Percentiles rank a stretch among this genome's conserved stretches.
phyloP scores from a whole-genome alignment of 2,888 invertebrate genomes.

The Xanthia icteritia region DNA sequence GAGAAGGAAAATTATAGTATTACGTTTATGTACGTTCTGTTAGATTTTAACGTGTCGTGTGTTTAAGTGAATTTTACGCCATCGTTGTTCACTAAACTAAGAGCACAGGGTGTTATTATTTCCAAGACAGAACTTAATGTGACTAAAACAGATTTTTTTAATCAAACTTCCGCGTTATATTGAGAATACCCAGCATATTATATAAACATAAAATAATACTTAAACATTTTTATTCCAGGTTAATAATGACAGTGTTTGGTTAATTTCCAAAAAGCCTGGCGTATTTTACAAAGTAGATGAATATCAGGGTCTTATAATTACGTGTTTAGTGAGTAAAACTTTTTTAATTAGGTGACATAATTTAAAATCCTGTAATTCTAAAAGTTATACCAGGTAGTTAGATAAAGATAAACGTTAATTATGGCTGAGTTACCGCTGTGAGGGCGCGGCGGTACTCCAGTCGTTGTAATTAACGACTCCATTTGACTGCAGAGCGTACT shows the following conservation, averaged over 20 bases:
- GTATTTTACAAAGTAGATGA: slow-evolving; percentile 78
- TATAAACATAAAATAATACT: slow-evolving; percentile 12
- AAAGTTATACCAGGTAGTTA: slow-evolving; percentile 72
- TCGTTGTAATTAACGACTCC: slow-evolving; percentile 52
- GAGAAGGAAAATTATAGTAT: slow-evolving; percentile 11
- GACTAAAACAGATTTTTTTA: slow-evolving; percentile 12
- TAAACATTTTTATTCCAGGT: slow-evolving; percentile 18
- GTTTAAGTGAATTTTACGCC: slow-evolving; percentile 32
- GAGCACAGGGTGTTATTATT: slow-evolving; percentile 22
- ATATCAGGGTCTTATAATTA: slow-evolving; percentile 85
- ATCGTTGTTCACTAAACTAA: slow-evolving; percentile 24
- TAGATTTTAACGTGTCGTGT: slow-evolving; percentile 22
- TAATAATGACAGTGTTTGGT: slow-evolving; percentile 25
- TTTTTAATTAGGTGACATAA: slow-evolving; percentile 78
- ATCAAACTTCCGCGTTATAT: slow-evolving; percentile 10
- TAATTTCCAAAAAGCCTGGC: slow-evolving; percentile 58
- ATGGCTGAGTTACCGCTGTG: slow-evolving; percentile 61
- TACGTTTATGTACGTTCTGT: slow-evolving; percentile 5
- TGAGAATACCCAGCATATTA: slow-evolving; percentile 1
- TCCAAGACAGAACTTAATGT: slow-evolving; percentile 1
- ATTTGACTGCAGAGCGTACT: slow-evolving; percentile 53
- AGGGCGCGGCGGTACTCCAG: slow-evolving; percentile 41
- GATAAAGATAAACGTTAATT: slow-evolving; percentile 67
- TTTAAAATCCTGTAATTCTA: slow-evolving; percentile 71
- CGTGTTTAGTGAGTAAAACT: slow-evolving; percentile 78